Evolutionary conservation across 2,113 vertebrate genomes (phyloP).

Genomic region (Nothobranchius kuhntae): DNA sequence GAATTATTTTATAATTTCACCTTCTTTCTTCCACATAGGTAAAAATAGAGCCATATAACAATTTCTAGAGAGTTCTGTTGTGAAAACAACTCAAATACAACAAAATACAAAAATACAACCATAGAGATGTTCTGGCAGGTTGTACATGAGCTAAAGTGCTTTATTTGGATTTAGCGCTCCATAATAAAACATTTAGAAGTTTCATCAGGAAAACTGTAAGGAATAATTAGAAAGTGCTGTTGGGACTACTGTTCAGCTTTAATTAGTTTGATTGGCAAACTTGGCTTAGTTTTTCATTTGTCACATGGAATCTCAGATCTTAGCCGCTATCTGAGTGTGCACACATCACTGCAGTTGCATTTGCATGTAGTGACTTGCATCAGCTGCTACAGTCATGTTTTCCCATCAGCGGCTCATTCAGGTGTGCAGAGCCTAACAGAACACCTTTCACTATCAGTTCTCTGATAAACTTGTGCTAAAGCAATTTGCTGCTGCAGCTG

Average conservation of each 20-base stretch:
- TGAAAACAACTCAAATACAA: too few relatives aligned
- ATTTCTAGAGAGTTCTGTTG: background rate
- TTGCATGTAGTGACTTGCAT: constrained; percentile 14
- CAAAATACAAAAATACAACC: background rate
- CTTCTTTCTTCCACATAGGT: too few relatives aligned
- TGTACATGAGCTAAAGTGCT: too few relatives aligned
- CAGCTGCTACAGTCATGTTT: constrained; percentile 3
- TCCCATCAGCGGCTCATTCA: background rate
- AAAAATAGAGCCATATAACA: background rate
- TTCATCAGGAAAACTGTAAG: too few relatives aligned
- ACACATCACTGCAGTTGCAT: background rate
- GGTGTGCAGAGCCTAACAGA: background rate
- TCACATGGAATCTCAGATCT: background rate
- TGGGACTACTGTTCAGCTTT: background rate
- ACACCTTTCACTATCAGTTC: background rate
- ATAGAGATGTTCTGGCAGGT: background rate
- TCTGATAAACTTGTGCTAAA: constrained; percentile 5
- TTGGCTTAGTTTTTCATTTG: background rate
- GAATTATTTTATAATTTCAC: too few relatives aligned
- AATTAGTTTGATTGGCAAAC: background rate
- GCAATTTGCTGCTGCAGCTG: background rate
- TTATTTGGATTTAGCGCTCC: too few relatives aligned
- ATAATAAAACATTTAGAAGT: too few relatives aligned
- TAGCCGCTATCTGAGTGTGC: background rate
- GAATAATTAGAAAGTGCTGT: background rate